Conservation (phyloP, 2,113 vertebrate species). For the Agelaius phoeniceus region DNA sequence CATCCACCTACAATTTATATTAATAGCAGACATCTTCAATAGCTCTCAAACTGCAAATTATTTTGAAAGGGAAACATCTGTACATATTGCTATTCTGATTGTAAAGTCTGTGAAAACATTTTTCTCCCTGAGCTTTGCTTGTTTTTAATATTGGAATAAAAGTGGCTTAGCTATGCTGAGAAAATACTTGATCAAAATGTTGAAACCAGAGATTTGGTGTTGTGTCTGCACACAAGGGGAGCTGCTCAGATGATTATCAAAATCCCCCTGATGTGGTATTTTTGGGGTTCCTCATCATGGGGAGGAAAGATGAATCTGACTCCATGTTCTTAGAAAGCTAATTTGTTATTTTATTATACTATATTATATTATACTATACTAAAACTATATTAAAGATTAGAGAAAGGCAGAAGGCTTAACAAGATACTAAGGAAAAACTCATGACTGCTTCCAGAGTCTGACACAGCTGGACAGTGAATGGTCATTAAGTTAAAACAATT, state of each 20-base stretch:
- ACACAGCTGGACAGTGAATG: too few species aligned
- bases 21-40: background rate
- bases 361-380: too few species aligned
- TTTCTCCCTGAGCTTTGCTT: background rate
- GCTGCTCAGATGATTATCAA: background rate
- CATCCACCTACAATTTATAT: background rate
- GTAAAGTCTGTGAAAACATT: background rate
- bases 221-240: background rate
- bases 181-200: background rate
- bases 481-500: too few species aligned
- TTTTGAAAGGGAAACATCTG: background rate
- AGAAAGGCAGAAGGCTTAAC: too few species aligned
- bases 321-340: too few species aligned
- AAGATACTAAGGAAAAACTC: too few species aligned
- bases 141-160: background rate
- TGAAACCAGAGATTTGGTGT: background rate
- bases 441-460: too few species aligned
- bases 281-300: too few species aligned
- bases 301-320: too few species aligned
- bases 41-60: conserved; percentile 4
- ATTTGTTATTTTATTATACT: too few species aligned
- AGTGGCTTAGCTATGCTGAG: accelerated
- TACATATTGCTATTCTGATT: background rate
- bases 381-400: too few species aligned
- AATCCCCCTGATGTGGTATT: background rate